phyloP scores from a whole-genome alignment of 2,888 invertebrate species.

The Dascillus cervinus region DNA sequence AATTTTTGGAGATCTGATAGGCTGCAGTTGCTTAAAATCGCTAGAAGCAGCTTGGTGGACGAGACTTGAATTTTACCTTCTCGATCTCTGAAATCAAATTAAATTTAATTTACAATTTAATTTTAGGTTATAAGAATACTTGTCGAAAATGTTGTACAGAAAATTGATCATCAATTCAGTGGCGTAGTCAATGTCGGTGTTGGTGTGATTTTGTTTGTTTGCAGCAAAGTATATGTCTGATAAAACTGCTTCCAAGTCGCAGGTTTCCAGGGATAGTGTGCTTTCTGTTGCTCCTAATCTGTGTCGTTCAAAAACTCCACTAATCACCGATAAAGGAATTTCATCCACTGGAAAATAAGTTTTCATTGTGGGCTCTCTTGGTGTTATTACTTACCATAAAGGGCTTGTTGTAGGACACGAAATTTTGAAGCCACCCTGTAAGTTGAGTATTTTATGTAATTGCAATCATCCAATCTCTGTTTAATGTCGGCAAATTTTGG shows the following conservation, averaged over 20 bases:
- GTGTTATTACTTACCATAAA: conserved; percentile 55
- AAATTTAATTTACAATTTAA: conserved; percentile 4
- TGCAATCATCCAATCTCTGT: conserved; percentile 53
- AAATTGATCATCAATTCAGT: conserved; percentile 60
- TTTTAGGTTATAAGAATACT: conserved; percentile 40
- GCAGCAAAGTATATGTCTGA: conserved; percentile 68
- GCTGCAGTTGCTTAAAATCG: conserved; percentile 57
- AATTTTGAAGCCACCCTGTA: conserved; percentile 72
- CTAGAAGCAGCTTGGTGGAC: conserved; percentile 60
- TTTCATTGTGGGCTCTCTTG: too few relatives aligned
- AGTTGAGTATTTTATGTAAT: conserved; percentile 64
- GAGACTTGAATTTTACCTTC: conserved; percentile 57
- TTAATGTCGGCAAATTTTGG: conserved; percentile 52
- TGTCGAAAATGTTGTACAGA: conserved; percentile 59
- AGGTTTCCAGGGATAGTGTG: conserved; percentile 56
- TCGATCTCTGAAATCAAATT: conserved; percentile 46
- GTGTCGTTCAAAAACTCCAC: conserved; percentile 64
- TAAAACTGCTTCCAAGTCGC: conserved; percentile 63
- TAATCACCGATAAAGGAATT: conserved; percentile 47
- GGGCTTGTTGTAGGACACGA: conserved; percentile 51
- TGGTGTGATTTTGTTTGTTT: conserved; percentile 55
- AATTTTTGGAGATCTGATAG: conserved; percentile 57
- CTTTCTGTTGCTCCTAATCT: conserved; percentile 62
- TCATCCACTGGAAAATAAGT: conserved; percentile 35
- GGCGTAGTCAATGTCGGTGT: conserved; percentile 54